Percentiles rank a stretch among this genome's conserved stretches.
These are phyloP conservation scores for Coccyzus lansbergi DNA, from an alignment of 2,797 vertebrate species.

Conservation along the genomic window DNA sequence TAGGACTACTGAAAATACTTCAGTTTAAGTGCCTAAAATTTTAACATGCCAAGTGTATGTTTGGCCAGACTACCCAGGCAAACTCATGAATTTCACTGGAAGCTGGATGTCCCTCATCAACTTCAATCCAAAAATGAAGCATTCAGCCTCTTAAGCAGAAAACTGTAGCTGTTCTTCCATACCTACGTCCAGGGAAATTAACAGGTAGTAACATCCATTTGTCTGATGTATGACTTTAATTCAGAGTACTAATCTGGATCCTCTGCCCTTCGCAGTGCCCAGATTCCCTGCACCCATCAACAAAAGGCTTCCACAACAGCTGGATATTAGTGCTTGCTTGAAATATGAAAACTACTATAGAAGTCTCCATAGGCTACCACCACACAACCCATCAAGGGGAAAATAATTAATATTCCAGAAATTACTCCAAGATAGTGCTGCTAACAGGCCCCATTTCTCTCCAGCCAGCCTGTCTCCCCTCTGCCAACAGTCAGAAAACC, in stretches of 20 bases:
- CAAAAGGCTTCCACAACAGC: background rate
- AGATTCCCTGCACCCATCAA: background rate
- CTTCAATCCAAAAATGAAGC: background rate
- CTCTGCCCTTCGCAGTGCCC: background rate
- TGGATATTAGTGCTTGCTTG: background rate
- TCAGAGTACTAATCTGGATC: background rate
- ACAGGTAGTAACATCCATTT: background rate
- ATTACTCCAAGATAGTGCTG: background rate
- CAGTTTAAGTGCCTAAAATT: background rate
- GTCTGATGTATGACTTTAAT: background rate
- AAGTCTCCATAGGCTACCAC: background rate
- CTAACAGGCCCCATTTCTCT: fast-evolving
- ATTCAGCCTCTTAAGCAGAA: background rate
- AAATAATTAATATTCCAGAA: background rate
- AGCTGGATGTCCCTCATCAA: background rate
- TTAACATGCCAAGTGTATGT: background rate
- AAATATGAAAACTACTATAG: background rate
- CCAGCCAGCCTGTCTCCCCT: background rate
- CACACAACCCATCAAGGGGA: background rate
- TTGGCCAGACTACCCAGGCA: background rate
- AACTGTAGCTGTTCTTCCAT: background rate
- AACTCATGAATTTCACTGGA: background rate
- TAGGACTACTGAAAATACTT: background rate
- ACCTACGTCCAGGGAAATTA: background rate
- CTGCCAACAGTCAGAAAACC: fast-evolving